Base-by-base conservation (phyloP, 2,113 vertebrate species). In the Odontesthes bonariensis region DNA sequence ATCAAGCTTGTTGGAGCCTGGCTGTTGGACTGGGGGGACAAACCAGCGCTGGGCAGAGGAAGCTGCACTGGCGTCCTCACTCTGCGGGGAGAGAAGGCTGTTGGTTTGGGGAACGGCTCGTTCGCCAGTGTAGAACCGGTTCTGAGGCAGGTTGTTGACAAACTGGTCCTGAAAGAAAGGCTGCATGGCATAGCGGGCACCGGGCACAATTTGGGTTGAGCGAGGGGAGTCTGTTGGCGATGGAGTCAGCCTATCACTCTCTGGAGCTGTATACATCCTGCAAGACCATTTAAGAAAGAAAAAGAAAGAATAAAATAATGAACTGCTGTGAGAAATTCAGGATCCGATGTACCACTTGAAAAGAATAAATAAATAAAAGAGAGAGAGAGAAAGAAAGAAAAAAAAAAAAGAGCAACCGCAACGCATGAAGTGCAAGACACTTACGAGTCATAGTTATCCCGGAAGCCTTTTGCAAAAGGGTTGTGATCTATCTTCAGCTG, bases 371-470 rank as follows among this genome's bases (percentile, higher is more conserved):
- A 9, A 56, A 40, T 32, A 49, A 55, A 63, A 8, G 5, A 53
- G 75, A 53, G 42, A 40, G 78, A 65, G 47, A 8, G 5, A 53
- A 77, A 53, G 42, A 40, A 80, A 65, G 47, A 54, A 17, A 57
- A 60, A 35, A 7, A 20, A 14, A 40, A 60, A 6, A 27, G 0
- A 35, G 33, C 4, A 12, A 76, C 42, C 73, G 11, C 56, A 70
- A 0, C 8, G 31, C 47, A 31, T 12, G 0, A 33, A 62, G 55
- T 62, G 53, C 8, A 27, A 66, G 2, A 46, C 73, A 98, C 98
- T 92, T 96, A 99, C 98, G 98, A 99, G 92, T 99, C 98, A 81
- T 99, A 99, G 83, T 99, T 99, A 90, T 99, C 98, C 87, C 98
- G 95, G 94, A 99, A 99, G 74, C 98, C 98, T 95, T 99, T 99